Evolutionary conservation across 1,140 invertebrate species (phyloP), one percentile per base, ranked within the genome.

Genomic region (Calephelis virginiensis): DNA sequence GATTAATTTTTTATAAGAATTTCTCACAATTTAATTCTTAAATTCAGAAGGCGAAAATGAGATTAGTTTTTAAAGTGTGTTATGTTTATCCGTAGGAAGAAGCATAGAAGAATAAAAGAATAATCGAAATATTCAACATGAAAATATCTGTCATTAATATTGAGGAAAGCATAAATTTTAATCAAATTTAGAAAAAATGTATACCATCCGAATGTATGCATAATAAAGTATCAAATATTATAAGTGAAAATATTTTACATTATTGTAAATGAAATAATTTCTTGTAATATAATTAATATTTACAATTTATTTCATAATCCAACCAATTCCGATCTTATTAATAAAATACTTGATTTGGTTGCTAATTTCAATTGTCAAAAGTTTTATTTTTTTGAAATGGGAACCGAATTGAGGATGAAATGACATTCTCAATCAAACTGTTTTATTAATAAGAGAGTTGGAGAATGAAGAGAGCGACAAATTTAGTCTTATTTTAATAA

Each of bases 51-150:
- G 28, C 28, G 28, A 28, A 28, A 28, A 28, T 28, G 5, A 43
- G 5, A 43, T 43, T 43, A 9, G 40, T 8, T 43, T 43, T 43
- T 43, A 9, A 43, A 43, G 8, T 8, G 40, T 43, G 40, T 43
- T 3, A 43, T 43, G 40, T 43, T 43, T 43, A 43, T 43, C 8
- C 40, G 40, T 43, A 50, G 2, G 5, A 14, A 13, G 8, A 50
- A 17, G 49, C 49, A 50, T 8, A 14, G 13, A 14, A 9, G 13
- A 9, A 12, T 8, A 49, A 50, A 12, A 5, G 49, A 8, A 50
- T 50, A 50, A 50, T 50, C 49, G 8, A 50, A 50, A 50, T 50
- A 50, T 50, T 14, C 49, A 50, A 7, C 49, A 13, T 50, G 13
- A 50, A 17, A 50, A 28, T 28, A 28, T 28, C 28, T 28, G 13